Conservation (phyloP, 2,888 invertebrate species). For the Unio delphinus region DNA sequence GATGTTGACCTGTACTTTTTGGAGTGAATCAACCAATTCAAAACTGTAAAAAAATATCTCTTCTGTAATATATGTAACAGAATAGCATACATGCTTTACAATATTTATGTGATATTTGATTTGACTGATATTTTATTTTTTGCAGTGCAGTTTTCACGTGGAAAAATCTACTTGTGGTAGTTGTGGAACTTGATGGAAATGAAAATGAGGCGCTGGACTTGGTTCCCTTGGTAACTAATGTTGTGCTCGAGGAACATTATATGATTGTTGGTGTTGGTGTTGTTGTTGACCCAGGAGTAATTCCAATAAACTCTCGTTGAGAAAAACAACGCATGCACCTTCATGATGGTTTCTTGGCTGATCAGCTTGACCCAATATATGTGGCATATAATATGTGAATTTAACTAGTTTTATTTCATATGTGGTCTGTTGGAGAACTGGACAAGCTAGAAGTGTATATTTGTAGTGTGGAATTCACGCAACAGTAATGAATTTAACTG, state of each 20-base stretch:
- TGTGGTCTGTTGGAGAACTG: too few species aligned
- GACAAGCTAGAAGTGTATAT: too few species aligned
- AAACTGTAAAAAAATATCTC: too few species aligned
- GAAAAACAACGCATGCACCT: slow-evolving; percentile 99
- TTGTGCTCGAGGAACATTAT: slow-evolving; percentile 97
- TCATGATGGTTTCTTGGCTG: slow-evolving; percentile 97
- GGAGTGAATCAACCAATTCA: too few species aligned
- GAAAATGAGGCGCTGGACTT: slow-evolving; percentile 99
- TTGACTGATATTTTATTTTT: slow-evolving; percentile 11
- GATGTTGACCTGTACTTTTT: too few species aligned
- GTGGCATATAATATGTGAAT: slow-evolving; percentile 99
- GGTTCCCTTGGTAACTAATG: slow-evolving; percentile 97
- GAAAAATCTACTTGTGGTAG: slow-evolving; percentile 98
- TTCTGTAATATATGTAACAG: too few species aligned
- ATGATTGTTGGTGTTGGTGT: slow-evolving; percentile 99
- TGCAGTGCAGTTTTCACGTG: slow-evolving; percentile 98
- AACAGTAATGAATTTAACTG: too few species aligned
- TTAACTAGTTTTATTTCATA: too few species aligned
- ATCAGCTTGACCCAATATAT: slow-evolving; percentile 99
- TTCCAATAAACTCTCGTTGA: slow-evolving; percentile 80
- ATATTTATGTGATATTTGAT: too few species aligned
- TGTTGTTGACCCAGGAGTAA: slow-evolving; percentile 89
- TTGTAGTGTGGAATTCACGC: too few species aligned
- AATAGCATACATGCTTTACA: too few species aligned
- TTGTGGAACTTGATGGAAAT: slow-evolving; percentile 96